Percentiles rank a stretch among this genome's conserved stretches.
Conservation (phyloP, 1,140 invertebrate species). For the Polypedilum vanderplanki region DNA sequence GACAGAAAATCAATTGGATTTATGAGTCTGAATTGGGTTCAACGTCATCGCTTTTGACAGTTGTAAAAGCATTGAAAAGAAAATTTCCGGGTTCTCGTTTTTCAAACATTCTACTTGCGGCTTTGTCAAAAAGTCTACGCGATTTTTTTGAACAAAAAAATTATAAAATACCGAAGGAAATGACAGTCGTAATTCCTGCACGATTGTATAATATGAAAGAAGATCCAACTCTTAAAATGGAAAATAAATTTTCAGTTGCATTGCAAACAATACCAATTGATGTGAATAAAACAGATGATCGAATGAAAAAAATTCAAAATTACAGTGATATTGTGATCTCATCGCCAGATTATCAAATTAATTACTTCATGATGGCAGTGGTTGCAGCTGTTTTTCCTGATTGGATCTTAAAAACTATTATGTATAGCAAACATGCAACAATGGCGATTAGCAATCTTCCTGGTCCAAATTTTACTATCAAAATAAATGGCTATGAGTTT, state of each 20-base stretch:
- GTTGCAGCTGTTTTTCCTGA: conserved; percentile 37
- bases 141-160: conserved; percentile 38
- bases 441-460: conserved; percentile 41
- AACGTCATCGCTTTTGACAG: neutral
- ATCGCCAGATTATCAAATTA: conserved; percentile 36
- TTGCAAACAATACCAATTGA: conserved; percentile 37
- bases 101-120: conserved; percentile 39
- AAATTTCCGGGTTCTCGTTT: conserved; percentile 35
- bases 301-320: conserved; percentile 33
- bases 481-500: conserved; percentile 36
- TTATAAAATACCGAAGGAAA: conserved; percentile 33
- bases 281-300: conserved; percentile 33
- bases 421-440: conserved; percentile 38
- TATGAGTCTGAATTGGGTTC: neutral
- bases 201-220: conserved; percentile 34
- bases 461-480: conserved; percentile 36
- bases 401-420: conserved; percentile 33
- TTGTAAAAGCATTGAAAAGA: conserved; percentile 16
- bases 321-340: conserved; percentile 35
- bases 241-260: conserved; percentile 41
- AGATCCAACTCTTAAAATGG: conserved; percentile 32
- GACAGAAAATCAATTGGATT: conserved; percentile 22
- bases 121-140: conserved; percentile 39
- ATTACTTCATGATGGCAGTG: conserved; percentile 41
- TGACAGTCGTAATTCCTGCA: conserved; percentile 38